These are phyloP conservation scores for Hemicentrotus pulcherrimus DNA, from an alignment of 35 echinoderm and acorn worm genomes.

Conservation along the genomic window DNA sequence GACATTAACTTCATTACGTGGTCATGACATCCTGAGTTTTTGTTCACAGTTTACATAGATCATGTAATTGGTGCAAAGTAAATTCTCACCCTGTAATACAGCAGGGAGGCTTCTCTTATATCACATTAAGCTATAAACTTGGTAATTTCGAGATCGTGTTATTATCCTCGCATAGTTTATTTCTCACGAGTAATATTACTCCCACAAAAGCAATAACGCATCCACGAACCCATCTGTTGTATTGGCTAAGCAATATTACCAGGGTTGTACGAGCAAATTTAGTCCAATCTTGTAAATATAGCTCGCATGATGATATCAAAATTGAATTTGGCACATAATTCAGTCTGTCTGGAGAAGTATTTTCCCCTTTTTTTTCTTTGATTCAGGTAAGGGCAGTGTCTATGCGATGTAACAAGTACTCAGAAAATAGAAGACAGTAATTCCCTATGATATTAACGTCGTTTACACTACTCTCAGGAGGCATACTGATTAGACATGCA, in stretches of 20 bases:
- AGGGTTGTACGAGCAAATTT: background rate
- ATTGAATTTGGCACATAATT: background rate
- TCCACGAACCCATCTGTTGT: background rate
- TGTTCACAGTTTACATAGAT: background rate
- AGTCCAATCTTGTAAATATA: constrained; percentile 19
- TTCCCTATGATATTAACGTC: too few species aligned
- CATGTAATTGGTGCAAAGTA: background rate
- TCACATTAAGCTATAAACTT: background rate
- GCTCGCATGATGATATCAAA: constrained; percentile 17
- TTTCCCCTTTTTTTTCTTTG: background rate
- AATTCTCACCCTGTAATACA: background rate
- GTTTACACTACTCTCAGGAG: too few species aligned
- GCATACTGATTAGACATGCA: too few species aligned
- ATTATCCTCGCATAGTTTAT: background rate
- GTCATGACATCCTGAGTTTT: too few species aligned
- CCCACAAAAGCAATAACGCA: background rate
- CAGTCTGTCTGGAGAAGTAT: background rate
- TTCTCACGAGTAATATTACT: background rate
- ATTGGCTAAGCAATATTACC: background rate
- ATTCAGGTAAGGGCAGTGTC: background rate
- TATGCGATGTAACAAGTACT: background rate
- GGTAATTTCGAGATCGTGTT: background rate
- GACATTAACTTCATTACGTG: too few species aligned
- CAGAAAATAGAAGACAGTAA: too few species aligned
- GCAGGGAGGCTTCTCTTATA: background rate